These are phyloP conservation scores for Phortica magna DNA, from an alignment of 2,888 invertebrate species.

Conservation along the genomic window DNA sequence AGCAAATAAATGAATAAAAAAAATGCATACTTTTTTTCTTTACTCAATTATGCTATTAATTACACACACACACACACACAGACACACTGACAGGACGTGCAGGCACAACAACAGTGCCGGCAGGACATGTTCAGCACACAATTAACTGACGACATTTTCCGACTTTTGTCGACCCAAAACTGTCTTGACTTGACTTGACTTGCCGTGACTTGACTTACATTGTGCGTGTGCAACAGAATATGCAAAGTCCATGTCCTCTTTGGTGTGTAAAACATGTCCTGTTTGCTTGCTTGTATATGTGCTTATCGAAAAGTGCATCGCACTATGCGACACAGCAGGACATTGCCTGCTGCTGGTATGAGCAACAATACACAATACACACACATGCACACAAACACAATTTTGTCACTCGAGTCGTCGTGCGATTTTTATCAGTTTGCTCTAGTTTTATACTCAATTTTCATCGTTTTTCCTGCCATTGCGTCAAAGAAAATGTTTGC, in stretches of 20 bases:
- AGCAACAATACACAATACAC: not conserved
- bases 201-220: slow-evolving; percentile 31
- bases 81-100: too few species aligned
- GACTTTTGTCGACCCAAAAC: slow-evolving; percentile 44
- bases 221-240: slow-evolving; percentile 39
- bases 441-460: slow-evolving; percentile 58
- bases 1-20: not conserved
- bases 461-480: slow-evolving; percentile 18
- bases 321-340: slow-evolving; percentile 48
- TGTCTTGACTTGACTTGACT: slow-evolving; percentile 36
- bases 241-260: slow-evolving; percentile 38
- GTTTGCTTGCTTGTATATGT: slow-evolving; percentile 36
- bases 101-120: not conserved
- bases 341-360: slow-evolving; percentile 36
- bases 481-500: not conserved
- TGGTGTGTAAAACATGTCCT: slow-evolving; percentile 40
- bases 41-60: slow-evolving; percentile 61
- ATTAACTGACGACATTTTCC: slow-evolving; percentile 32
- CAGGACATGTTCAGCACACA: slow-evolving; percentile 37
- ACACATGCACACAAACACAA: not conserved
- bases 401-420: not conserved
- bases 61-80: slow-evolving; percentile 38
- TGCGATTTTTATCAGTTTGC: slow-evolving; percentile 60
- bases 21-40: not conserved
- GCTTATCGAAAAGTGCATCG: slow-evolving; percentile 68